Evolutionary conservation across 2,888 invertebrate species (phyloP).

Genomic region (Pediacus dermestoides): DNA sequence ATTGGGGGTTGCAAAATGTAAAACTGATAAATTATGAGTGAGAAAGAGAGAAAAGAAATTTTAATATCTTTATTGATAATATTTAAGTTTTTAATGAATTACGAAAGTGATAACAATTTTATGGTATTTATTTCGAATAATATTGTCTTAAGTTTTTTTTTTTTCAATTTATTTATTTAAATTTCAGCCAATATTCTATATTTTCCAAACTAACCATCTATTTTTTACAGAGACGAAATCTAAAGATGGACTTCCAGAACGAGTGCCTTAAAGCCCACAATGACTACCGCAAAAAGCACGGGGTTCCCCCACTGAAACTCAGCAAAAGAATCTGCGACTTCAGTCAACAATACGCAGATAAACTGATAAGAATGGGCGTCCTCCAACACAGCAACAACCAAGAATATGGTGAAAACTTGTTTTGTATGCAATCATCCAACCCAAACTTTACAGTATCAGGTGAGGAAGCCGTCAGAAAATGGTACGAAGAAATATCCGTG

Average conservation of each 20-base stretch:
- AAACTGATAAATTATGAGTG: no score
- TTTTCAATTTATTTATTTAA: no score
- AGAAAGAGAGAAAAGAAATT: no score
- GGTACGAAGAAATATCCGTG: constrained; percentile 74
- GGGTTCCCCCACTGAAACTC: constrained; percentile 55
- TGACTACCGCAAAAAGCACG: constrained; percentile 56
- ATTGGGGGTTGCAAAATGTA: no score
- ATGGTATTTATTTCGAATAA: no score
- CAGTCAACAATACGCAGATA: constrained; percentile 55
- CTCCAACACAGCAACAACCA: constrained; percentile 58
- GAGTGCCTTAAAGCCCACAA: constrained; percentile 60
- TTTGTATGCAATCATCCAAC: constrained; percentile 65
- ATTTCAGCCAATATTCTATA: no score
- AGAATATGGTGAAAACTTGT: constrained; percentile 66
- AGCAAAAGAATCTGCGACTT: constrained; percentile 54
- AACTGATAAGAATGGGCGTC: constrained; percentile 52
- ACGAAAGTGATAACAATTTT: no score
- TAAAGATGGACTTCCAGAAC: constrained; percentile 42
- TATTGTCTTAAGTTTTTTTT: no score
- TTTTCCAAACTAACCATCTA: background rate
- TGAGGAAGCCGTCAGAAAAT: constrained; percentile 67
- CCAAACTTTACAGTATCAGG: constrained; percentile 63
- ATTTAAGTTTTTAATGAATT: no score
- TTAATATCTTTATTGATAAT: no score
- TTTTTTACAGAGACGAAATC: constrained; percentile 34